These are phyloP conservation scores for Ephialtes manifestator DNA, from an alignment of 2,888 invertebrate genomes.

Conservation along the genomic window DNA sequence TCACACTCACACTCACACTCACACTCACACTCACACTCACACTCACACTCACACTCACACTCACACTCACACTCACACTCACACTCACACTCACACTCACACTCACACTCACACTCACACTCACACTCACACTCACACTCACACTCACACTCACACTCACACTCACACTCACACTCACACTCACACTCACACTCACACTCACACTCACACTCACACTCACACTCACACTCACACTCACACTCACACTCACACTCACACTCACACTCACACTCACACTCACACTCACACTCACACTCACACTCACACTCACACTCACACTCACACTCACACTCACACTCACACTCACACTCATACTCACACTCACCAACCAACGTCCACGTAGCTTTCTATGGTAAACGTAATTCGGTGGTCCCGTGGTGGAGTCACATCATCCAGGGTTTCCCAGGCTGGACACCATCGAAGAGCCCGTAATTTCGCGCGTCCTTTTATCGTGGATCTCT, in stretches of 20 bases:
- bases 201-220: not conserved
- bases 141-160: constrained; percentile 9
- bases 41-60: constrained; percentile 14
- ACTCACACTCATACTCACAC: not conserved
- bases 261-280: constrained; percentile 5
- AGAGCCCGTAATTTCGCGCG: constrained; percentile 60
- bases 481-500: constrained; percentile 59
- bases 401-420: constrained; percentile 9
- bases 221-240: constrained; percentile 15
- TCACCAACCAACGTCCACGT: constrained; percentile 7
- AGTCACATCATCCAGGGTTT: constrained; percentile 23
- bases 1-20: constrained; percentile 13
- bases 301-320: constrained; percentile 6
- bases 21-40: constrained; percentile 3
- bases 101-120: constrained; percentile 12
- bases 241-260: not conserved
- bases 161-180: constrained; percentile 3
- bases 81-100: constrained; percentile 11
- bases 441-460: constrained; percentile 41
- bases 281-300: not conserved
- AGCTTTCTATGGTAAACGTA: constrained; percentile 26
- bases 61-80: constrained; percentile 1
- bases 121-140: constrained; percentile 8
- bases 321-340: too few species aligned
- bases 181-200: constrained; percentile 8